These are phyloP conservation scores for Villa cingulata DNA, from an alignment of 2,888 invertebrate species.

Conservation along the genomic window DNA sequence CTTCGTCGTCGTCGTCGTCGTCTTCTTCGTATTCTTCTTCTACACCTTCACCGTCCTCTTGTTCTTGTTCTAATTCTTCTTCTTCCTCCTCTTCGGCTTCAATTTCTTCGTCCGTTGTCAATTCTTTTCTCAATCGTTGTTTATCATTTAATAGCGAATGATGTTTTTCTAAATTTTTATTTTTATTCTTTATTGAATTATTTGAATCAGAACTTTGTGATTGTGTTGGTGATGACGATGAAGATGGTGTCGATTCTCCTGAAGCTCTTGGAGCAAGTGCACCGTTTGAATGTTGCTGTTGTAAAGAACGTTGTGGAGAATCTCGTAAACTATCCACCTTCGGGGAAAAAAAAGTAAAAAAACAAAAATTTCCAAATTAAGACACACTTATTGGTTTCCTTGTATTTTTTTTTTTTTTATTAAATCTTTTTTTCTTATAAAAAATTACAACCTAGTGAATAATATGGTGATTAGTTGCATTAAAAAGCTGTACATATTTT, in stretches of 20 bases:
- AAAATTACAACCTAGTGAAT: too few relatives aligned
- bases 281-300: conserved; percentile 24
- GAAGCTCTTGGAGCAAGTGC: conserved; percentile 35
- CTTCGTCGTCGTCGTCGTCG: conserved; percentile 16
- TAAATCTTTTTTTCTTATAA: too few relatives aligned
- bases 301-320: conserved; percentile 27
- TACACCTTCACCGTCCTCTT: too few relatives aligned
- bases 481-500: too few relatives aligned
- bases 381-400: too few relatives aligned
- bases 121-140: conserved; percentile 26
- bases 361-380: too few relatives aligned
- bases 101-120: conserved; percentile 25
- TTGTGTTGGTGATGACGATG: conserved; percentile 34
- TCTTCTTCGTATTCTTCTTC: conserved; percentile 24
- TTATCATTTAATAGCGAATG: conserved; percentile 30
- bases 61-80: conserved; percentile 14
- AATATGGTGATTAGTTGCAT: too few relatives aligned
- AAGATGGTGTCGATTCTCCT: conserved; percentile 36
- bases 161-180: neutral
- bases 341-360: neutral
- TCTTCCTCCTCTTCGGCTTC: conserved; percentile 16
- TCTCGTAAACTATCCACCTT: conserved; percentile 36
- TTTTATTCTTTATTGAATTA: conserved; percentile 20
- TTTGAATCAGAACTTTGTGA: conserved; percentile 29
- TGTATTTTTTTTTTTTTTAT: too few relatives aligned